Evolutionary conservation across 2,797 vertebrate genomes (phyloP), one percentile per base, ranked within the genome.

Genomic region (Arnoldichthys spilopterus): DNA sequence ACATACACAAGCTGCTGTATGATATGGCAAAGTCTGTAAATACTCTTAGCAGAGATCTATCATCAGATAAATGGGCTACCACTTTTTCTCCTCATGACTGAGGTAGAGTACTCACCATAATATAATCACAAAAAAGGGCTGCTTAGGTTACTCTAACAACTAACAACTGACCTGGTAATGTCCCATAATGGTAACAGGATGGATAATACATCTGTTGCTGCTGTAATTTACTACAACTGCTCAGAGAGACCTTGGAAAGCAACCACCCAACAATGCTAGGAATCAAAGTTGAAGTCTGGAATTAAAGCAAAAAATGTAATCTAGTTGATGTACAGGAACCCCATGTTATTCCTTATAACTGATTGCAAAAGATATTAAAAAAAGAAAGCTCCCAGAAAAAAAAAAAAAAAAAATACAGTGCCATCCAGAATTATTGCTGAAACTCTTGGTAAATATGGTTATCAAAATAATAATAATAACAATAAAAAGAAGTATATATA

Each of bases 171-270:
- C 43, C 62, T 54, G 40, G 62, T 80, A 81, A 80, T 82, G 68
- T 45, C 58, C n/a, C 40, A 73, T 20, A 66, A 53, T 68, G 22
- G 53, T 74, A 45, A 53, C 49, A 81, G 51, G 28, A 81, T 78
- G 77, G 37, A 82, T 82, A 66, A 70, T 76, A 64, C 75, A 77
- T 86, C 59, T 80, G 82, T 58, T 73, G 37, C 37, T 49, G 76
- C 32, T 72, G 12, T 76, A 77, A 76, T 79, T 82, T 76, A 82
- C 68, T 56, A 66, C 67, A 71, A 61, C 49, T 49, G 59, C 56
- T 75, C 61, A 68, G 59, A 53, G 61, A 78, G 28, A 68, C 54
- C 22, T 47, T 15, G 15, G 43, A 49, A 71, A 75, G 32, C 66
- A 15, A 51, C 62, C 15, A 66, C 51, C 54, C 32, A 74, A 77